Evolutionary conservation across 2,888 invertebrate species (phyloP), one percentile per base, ranked within the genome.

Genomic region (Doris montereyensis): DNA sequence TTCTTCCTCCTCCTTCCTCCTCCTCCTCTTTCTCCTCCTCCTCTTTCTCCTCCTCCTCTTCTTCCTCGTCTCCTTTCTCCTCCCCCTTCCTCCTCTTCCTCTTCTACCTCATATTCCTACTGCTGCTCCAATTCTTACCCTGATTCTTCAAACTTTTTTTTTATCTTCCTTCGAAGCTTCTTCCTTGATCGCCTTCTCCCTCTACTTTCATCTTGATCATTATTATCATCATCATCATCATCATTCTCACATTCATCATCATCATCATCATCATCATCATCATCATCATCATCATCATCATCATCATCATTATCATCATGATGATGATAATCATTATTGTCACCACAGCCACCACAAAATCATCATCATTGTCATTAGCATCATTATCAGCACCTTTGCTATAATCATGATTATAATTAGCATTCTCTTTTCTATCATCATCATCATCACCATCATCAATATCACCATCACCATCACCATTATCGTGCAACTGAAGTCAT

Each of bases 101-200:
- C 21, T 21, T 21, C 21, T 21, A 5, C 21, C 24, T 21, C 21
- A 5, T 21, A 13, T 21, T 21, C 21, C 24, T 21, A 13, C 24
- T 21, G 5, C 52, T 41, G 5, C 52, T 10, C 17, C 17, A 5
- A 10, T 41, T 17, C 52, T 41, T 41, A 5, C 21, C 62, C 21
- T 62, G 13, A 13, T 21, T 21, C 21, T 21, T 21, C 21, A 5
- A 8, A 13, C 21, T 21, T 62, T 21, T 21, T 62, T 21, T 62
- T 62, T 21, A 13, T 62, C 62, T 62, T 62, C 62, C 21, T 62
- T 21, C 21, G 8, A 8, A 13, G 8, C 62, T 62, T 62, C 62
- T 62, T 70, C 70, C n/a, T 70, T 70, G 26, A 26, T 70, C 70
- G 13, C 28, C 70, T 70, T 70, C 70, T 70, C 28, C 70, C 28